A percentile compares a stretch with the other conserved stretches of the same genome.
Conservation (phyloP, 2,888 invertebrate species). For the Diplolepis rosae region DNA sequence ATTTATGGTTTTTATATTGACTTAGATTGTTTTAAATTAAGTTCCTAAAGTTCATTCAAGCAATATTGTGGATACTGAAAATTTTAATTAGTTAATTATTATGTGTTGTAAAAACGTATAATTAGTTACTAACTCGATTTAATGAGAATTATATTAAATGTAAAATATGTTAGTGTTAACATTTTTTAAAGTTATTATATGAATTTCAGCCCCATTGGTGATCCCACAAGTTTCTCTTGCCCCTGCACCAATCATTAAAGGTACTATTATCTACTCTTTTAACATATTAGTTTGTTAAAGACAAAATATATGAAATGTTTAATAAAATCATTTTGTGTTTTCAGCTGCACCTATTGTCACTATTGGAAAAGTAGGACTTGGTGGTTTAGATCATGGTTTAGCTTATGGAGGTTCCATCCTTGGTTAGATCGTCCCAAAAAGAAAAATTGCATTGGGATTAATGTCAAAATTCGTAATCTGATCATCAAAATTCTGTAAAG, state of each 20-base stretch:
- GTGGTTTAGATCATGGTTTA: background rate
- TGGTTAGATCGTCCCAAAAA: background rate
- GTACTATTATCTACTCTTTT: background rate
- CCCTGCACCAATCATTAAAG: background rate
- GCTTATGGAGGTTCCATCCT: background rate
- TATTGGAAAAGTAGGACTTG: background rate
- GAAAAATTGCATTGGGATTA: background rate
- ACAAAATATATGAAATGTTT: background rate
- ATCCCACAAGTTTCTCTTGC: background rate
- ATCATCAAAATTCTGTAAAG: background rate
- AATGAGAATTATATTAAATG: too few species aligned
- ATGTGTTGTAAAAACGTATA: too few species aligned
- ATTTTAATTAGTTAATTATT: too few species aligned
- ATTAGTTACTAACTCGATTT: too few species aligned
- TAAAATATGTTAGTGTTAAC: background rate
- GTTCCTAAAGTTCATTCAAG: too few species aligned
- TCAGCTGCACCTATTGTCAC: background rate
- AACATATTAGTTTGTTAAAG: background rate
- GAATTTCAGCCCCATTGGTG: slow-evolving; percentile 3
- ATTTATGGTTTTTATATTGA: too few species aligned
- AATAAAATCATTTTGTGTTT: background rate
- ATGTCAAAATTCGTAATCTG: background rate
- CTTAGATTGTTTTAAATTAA: too few species aligned
- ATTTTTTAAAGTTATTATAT: background rate
- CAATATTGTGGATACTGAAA: too few species aligned